Evolutionary conservation across 2,888 invertebrate species (phyloP), one percentile per base, ranked within the genome.

Genomic region (Tachystola acroxantha): DNA sequence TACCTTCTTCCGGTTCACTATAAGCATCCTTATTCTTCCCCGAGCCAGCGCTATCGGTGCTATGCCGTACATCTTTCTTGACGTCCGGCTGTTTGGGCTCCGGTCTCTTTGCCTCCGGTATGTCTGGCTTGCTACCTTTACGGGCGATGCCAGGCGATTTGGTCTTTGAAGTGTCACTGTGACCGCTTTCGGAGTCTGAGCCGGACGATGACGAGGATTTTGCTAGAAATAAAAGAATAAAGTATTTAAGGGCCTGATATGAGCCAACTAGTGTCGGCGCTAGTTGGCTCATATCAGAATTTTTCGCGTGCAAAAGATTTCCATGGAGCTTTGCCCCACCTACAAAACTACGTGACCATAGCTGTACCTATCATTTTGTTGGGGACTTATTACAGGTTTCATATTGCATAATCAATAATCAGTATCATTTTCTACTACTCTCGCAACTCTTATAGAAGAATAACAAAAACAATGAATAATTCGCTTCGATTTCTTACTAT

Each of bases 1-100:
- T 59, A 90, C 93, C 95, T 89, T 96, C 96, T 73, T 96, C 95
- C 0, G 93, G 93, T 59, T 96, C 95, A 34, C 93, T 93, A 44
- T 88, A 89, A 5, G 85, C 81, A 6, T 86, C 88, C n/a, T 88
- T 82, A 36, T 89, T 89, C 36, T 72, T 72, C 0, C 49, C 71
- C 0, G 72, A 77, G 0, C 66, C 74, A 0, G 67, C 53, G 43
- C 75, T 75, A 31, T 86, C 86, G 0, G 76, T 78, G 26, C 88
- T 72, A 61, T 81, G 62, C 57, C 89, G 64, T 34, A 61, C 50
- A 19, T 77, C 48, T 38, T 67, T 76, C 34, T 87, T 77, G 26
- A 71, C 60, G 59, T 89, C 72, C 31, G 70, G 58, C 66, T 77
- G 72, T 46, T 53, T 74, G 4, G 36, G 6, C 7, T 39, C 42